Evolutionary conservation across 2,797 vertebrate genomes (phyloP).

Genomic region (Apogon hyalosoma): DNA sequence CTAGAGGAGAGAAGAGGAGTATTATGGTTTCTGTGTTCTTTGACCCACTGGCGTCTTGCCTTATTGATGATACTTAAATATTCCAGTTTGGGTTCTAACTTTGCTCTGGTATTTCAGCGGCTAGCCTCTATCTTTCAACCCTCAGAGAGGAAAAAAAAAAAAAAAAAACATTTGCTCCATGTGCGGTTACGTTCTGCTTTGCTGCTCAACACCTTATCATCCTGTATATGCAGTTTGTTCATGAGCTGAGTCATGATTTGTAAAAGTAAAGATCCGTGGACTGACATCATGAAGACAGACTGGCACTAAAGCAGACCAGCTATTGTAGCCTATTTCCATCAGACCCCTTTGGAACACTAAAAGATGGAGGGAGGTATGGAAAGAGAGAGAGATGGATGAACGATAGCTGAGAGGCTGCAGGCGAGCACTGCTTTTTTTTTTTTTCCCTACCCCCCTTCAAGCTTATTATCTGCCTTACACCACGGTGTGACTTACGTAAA

Average conservation of each 20-base stretch:
- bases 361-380: slow-evolving; percentile 23
- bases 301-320: slow-evolving; percentile 52
- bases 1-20: neutral
- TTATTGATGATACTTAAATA: slow-evolving; percentile 10
- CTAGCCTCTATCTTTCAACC: neutral
- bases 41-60: neutral
- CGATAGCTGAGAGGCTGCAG: slow-evolving; percentile 31
- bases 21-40: slow-evolving; percentile 11
- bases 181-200: slow-evolving; percentile 9
- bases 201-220: slow-evolving; percentile 13
- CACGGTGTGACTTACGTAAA: slow-evolving; percentile 35
- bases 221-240: slow-evolving; percentile 36
- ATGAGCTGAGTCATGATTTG: slow-evolving; percentile 63
- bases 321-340: slow-evolving; percentile 41
- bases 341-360: slow-evolving; percentile 37
- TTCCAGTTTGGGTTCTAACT: slow-evolving; percentile 1
- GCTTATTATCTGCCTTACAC: slow-evolving; percentile 33
- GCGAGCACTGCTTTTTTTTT: slow-evolving; percentile 10
- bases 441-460: slow-evolving; percentile 15
- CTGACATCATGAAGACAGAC: slow-evolving; percentile 49
- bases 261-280: slow-evolving; percentile 52
- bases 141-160: slow-evolving; percentile 12
- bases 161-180: neutral
- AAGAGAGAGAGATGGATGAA: slow-evolving; percentile 20
- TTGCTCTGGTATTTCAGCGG: neutral